phyloP scores from a whole-genome alignment of 2,113 vertebrate species.

The Etheostoma cragini region DNA sequence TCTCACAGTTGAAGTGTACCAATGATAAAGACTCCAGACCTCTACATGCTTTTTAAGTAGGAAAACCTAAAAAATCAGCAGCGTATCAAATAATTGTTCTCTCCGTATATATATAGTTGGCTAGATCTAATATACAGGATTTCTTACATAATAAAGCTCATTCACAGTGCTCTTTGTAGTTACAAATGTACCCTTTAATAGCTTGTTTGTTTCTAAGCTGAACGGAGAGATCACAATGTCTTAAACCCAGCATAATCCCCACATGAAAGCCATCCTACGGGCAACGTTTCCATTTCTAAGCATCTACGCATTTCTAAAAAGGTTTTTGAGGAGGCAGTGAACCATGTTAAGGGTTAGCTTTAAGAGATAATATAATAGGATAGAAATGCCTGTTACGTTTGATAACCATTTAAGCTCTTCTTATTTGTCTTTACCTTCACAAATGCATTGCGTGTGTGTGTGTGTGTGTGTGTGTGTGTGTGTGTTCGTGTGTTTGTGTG shows the following conservation, averaged over 20 bases:
- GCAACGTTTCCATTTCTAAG: slow-evolving; percentile 52
- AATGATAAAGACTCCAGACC: too few species aligned
- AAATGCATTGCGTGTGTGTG: slow-evolving; percentile 38
- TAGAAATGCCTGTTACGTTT: slow-evolving; percentile 65
- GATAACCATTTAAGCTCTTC: slow-evolving; percentile 58
- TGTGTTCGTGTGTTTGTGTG: slow-evolving; percentile 6
- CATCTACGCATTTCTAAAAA: slow-evolving; percentile 63
- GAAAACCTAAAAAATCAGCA: too few species aligned
- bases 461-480: background rate
- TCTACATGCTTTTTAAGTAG: too few species aligned
- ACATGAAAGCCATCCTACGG: slow-evolving; percentile 41
- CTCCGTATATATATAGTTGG: background rate
- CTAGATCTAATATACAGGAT: background rate
- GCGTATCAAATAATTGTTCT: too few species aligned
- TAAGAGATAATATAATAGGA: slow-evolving; percentile 67
- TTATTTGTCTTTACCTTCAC: slow-evolving; percentile 36
- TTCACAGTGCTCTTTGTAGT: slow-evolving; percentile 30
- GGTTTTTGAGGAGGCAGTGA: slow-evolving; percentile 67
- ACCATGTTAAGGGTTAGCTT: slow-evolving; percentile 66
- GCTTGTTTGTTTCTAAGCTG: slow-evolving; percentile 27
- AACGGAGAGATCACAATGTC: slow-evolving; percentile 45
- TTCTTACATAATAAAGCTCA: slow-evolving; percentile 18
- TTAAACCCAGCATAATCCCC: slow-evolving; percentile 53
- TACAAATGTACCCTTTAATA: slow-evolving; percentile 54
- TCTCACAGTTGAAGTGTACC: too few species aligned